Evolutionary conservation across 2,797 vertebrate species (phyloP), one percentile per base, ranked within the genome.

Genomic region (Serranus cabrilla): DNA sequence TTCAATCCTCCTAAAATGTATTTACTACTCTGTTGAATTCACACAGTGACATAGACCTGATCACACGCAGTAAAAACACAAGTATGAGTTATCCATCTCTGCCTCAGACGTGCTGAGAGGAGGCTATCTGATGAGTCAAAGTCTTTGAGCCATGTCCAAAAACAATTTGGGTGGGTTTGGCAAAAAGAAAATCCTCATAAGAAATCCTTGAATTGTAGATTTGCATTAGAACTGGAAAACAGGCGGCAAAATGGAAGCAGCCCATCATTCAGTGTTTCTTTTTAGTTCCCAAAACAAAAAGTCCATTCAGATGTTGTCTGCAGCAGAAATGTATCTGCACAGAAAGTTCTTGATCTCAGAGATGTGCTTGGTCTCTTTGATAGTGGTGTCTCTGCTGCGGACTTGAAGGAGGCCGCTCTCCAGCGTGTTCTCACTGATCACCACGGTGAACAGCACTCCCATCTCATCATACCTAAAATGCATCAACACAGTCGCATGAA

Each of bases 351-450:
- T 97, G 86, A 98, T 90, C 88, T 96, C 96, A 8, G 97, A 97
- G 87, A 99, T 92, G 86, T 99, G 98, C 95, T 98, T 96, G 74
- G 95, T 97, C 91, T 99, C 98, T 83, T 94, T 97, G 91, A 99
- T 89, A 52, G 96, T 96, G 54, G 98, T 99, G 81, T 99, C 97
- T 85, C 98, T 95, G 83, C 91, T 97, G 85, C 98, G 96, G 67
- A 99, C 91, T 61, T 97, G 96, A 61, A 99, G 87, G 47, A 99
- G 93, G 46, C 98, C 98, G 2, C 84, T 98, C 90, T 99, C 97
- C 76, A 99, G 83, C 0, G 98, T 99, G 69, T 87, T 90, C 61
- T 98, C 97, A 57, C 89, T 94, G 64, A 99, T 74, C 81, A 97
- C 71, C 74, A 96, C 77, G 1, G 93, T 96, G 93, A 99, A 99